These are phyloP conservation scores for Willisornis vidua DNA, from an alignment of 2,113 vertebrate genomes.

Conservation along the genomic window DNA sequence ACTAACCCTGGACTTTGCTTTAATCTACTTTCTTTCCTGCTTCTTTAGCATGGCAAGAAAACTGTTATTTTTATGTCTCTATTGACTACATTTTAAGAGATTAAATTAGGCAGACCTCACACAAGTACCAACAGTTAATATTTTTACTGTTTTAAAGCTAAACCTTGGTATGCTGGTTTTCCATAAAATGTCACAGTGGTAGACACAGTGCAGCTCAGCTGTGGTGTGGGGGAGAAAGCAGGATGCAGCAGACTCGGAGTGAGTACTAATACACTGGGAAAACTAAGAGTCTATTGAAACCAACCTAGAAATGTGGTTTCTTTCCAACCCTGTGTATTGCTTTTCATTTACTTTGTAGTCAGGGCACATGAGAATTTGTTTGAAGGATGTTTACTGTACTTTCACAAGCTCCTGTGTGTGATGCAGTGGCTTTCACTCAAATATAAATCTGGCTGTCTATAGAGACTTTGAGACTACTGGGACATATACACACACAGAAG, in stretches of 20 bases:
- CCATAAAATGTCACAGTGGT: conserved; percentile 15
- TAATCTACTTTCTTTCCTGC: background rate
- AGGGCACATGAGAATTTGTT: conserved; percentile 66
- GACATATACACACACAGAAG: background rate
- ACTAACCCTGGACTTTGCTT: background rate
- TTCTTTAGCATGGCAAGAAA: background rate
- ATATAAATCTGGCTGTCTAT: conserved; percentile 44
- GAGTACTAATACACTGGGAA: conserved; percentile 62
- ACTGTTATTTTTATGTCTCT: background rate
- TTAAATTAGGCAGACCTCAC: background rate
- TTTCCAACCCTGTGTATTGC: conserved; percentile 55
- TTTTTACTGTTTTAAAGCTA: conserved; percentile 40
- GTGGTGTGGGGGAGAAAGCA: conserved; percentile 27
- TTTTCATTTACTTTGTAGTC: conserved; percentile 69
- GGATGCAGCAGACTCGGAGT: conserved; percentile 56
- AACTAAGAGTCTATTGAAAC: conserved; percentile 63
- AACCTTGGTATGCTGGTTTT: conserved; percentile 10
- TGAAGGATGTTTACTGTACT: conserved; percentile 69
- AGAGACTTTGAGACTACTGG: conserved; percentile 32
- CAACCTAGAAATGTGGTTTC: conserved; percentile 62
- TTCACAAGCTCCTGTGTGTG: conserved; percentile 32
- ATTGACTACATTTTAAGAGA: background rate
- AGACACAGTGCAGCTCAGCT: conserved; percentile 51
- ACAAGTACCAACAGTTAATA: background rate
- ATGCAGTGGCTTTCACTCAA: conserved; percentile 51